Percentiles rank a stretch among this genome's conserved stretches.
phyloP scores from a whole-genome alignment of 2,797 vertebrate species.

The Craterocephalus amniculus region DNA sequence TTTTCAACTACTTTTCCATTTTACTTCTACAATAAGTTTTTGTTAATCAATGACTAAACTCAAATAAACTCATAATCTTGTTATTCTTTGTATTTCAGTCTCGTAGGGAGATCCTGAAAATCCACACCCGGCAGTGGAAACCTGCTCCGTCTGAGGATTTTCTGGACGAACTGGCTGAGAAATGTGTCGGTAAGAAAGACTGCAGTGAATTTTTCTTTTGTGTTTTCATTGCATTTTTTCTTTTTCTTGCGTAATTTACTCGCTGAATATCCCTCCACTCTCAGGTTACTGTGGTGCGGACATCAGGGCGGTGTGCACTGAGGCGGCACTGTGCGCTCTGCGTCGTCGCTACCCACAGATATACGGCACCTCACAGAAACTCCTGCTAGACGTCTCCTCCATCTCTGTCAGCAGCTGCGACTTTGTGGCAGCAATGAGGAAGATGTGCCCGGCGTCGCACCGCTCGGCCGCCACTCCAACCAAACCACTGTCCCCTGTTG shows the following conservation, averaged over 20 bases:
- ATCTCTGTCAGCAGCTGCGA: constrained; percentile 86
- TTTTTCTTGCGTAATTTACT: not conserved
- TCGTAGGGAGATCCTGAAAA: constrained; percentile 90
- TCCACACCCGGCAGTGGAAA: constrained; percentile 88
- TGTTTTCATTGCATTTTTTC: not conserved
- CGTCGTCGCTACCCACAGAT: constrained; percentile 91
- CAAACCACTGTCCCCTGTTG: constrained; percentile 80
- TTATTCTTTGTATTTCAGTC: constrained; percentile 75
- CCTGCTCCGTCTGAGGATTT: constrained; percentile 84
- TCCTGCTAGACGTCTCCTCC: constrained; percentile 86
- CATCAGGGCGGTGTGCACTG: constrained; percentile 89
- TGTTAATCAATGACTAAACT: not conserved
- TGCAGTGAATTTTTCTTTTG: not conserved
- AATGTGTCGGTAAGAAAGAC: constrained; percentile 85
- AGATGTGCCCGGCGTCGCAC: constrained; percentile 82
- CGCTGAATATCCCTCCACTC: not conserved
- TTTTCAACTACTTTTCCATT: not conserved
- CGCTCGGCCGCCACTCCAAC: constrained; percentile 81
- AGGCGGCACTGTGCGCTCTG: constrained; percentile 90
- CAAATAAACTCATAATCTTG: too few species aligned
- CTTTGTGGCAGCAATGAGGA: constrained; percentile 88
- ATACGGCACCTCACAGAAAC: constrained; percentile 86
- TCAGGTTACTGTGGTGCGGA: constrained; percentile 94
- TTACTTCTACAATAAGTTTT: not conserved
- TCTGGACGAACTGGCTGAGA: constrained; percentile 89